These are phyloP conservation scores for Thymelicus sylvestris DNA, from an alignment of 2,888 invertebrate species.

Conservation along the genomic window DNA sequence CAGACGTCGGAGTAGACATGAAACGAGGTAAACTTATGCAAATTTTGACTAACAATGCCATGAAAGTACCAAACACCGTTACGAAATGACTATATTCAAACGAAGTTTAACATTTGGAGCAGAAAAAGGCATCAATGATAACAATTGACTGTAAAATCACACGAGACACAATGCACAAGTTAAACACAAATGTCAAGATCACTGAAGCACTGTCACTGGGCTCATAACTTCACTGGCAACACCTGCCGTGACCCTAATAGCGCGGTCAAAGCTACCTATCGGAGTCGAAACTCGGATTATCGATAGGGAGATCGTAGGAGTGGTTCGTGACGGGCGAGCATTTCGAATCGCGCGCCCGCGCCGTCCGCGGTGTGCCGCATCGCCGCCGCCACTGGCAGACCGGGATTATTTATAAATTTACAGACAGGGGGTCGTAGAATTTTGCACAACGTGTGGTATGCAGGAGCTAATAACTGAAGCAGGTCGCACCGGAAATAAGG, in stretches of 20 bases:
- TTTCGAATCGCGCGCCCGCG: conserved; percentile 81
- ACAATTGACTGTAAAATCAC: conserved; percentile 12
- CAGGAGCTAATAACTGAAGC: conserved; percentile 68
- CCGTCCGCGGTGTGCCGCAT: conserved; percentile 81
- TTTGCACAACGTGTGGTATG: conserved; percentile 77
- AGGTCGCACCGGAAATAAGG: conserved; percentile 69
- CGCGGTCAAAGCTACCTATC: conserved; percentile 36
- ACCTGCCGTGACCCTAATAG: conserved; percentile 12
- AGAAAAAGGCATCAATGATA: conserved; percentile 12
- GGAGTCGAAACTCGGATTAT: conserved; percentile 35
- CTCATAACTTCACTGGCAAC: conserved; percentile 23
- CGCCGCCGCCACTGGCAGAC: conserved; percentile 82
- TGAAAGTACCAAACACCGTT: conserved; percentile 35
- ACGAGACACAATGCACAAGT: conserved; percentile 19
- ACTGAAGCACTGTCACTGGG: conserved; percentile 37
- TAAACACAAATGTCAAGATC: conserved; percentile 29
- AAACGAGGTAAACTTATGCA: conserved; percentile 40
- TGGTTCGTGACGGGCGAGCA: conserved; percentile 67
- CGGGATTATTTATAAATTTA: conserved; percentile 84
- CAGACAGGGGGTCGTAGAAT: conserved; percentile 84
- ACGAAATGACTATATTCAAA: conserved; percentile 30
- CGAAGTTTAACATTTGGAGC: conserved; percentile 13
- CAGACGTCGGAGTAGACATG: conserved; percentile 52
- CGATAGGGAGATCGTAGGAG: conserved; percentile 57
- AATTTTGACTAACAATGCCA: background rate